Conservation (phyloP, 2,888 invertebrate genomes). For the Mystacides longicornis region DNA sequence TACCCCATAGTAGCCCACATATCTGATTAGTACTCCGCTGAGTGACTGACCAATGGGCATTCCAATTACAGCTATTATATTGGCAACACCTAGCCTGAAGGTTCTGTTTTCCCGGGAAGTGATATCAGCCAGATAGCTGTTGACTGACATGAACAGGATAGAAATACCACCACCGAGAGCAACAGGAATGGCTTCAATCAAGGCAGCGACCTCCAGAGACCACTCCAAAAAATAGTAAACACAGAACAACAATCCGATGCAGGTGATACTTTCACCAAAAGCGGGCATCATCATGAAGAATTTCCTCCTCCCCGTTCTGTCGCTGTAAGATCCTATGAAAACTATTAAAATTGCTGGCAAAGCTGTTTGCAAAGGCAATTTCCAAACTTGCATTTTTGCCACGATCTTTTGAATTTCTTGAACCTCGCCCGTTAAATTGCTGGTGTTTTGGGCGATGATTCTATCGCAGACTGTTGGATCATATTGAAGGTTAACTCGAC, state of each 20-base stretch:
- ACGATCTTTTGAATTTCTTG: conserved; percentile 50
- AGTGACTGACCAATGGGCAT: conserved; percentile 45
- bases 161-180: conserved; percentile 50
- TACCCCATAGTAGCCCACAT: conserved; percentile 41
- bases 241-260: conserved; percentile 44
- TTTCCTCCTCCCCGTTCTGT: conserved; percentile 49
- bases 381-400: conserved; percentile 48
- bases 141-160: conserved; percentile 49
- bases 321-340: conserved; percentile 56
- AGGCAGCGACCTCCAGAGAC: conserved; percentile 46
- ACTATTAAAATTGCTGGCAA: conserved; percentile 49
- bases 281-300: conserved; percentile 51
- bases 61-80: conserved; percentile 45
- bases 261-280: conserved; percentile 45
- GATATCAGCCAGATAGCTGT: conserved; percentile 54
- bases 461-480: conserved; percentile 65
- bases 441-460: conserved; percentile 61
- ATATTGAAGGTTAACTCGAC: conserved; percentile 68
- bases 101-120: conserved; percentile 53
- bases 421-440: conserved; percentile 54
- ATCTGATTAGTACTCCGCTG: conserved; percentile 46
- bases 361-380: conserved; percentile 46
- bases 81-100: conserved; percentile 53
- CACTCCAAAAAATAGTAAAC: conserved; percentile 48
- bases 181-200: conserved; percentile 47